Evolutionary conservation across 2,113 vertebrate genomes (phyloP).

Genomic region (Epinephelus fuscoguttatus): DNA sequence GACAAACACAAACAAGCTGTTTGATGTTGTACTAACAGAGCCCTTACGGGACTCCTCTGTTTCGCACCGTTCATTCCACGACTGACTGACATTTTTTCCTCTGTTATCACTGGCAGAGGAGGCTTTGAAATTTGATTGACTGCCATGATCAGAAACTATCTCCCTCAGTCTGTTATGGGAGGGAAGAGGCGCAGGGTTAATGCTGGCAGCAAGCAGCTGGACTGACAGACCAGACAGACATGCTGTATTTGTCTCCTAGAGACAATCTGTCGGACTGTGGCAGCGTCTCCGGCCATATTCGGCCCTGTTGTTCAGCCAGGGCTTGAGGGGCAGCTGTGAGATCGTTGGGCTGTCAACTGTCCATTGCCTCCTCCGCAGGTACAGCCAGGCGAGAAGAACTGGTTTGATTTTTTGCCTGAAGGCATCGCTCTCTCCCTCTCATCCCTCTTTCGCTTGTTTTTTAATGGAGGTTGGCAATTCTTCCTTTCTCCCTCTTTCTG

Average conservation of each 20-base stretch:
- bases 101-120: constrained; percentile 34
- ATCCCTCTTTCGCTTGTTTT: constrained; percentile 45
- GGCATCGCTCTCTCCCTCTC: constrained; percentile 8
- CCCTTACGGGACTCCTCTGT: constrained; percentile 27
- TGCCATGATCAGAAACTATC: constrained; percentile 42
- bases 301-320: constrained; percentile 31
- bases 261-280: constrained; percentile 39
- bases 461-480: constrained; percentile 38
- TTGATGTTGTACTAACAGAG: constrained; percentile 40
- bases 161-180: constrained; percentile 31
- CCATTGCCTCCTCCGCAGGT: constrained; percentile 42
- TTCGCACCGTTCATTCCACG: constrained; percentile 26
- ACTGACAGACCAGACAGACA: constrained; percentile 58
- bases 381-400: constrained; percentile 27
- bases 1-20: constrained; percentile 59
- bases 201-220: constrained; percentile 41
- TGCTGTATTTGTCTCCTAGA: constrained; percentile 60
- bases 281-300: constrained; percentile 43
- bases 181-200: constrained; percentile 19
- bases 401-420: constrained; percentile 24
- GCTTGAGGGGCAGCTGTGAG: constrained; percentile 51
- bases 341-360: constrained; percentile 53
- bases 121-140: constrained; percentile 67
- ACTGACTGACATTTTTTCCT: constrained; percentile 39
- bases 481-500: constrained; percentile 1